Conservation (phyloP, 2,888 invertebrate species). For the Lathronympha strigana region DNA sequence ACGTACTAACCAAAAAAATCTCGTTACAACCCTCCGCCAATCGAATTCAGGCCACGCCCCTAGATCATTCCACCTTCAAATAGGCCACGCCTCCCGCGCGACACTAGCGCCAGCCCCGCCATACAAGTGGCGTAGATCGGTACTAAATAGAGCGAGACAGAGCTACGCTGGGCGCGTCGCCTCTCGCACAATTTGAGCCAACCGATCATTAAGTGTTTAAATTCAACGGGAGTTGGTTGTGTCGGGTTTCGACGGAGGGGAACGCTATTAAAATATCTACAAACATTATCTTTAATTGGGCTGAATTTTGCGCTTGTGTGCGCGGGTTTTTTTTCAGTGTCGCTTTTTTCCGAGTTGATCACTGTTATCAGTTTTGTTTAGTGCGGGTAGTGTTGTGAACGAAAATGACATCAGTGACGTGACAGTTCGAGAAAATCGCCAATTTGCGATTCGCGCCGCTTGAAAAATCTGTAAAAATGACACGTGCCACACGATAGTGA, state of each 20-base stretch:
- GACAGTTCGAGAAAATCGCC: constrained; percentile 50
- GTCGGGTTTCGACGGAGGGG: constrained; percentile 83
- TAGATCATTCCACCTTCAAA: constrained; percentile 61
- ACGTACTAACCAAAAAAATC: constrained; percentile 78
- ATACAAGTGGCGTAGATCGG: constrained; percentile 70
- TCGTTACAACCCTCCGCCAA: constrained; percentile 66
- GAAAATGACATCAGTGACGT: constrained; percentile 81
- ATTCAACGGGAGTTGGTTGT: constrained; percentile 83
- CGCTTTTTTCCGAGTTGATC: constrained; percentile 79
- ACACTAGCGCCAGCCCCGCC: constrained; percentile 67
- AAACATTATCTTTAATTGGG: constrained; percentile 84
- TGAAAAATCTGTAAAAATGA: constrained; percentile 52
- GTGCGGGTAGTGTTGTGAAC: constrained; percentile 51
- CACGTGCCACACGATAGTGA: constrained; percentile 75
- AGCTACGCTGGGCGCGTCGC: constrained; percentile 74
- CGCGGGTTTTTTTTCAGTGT: constrained; percentile 77
- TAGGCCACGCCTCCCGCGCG: constrained; percentile 59
- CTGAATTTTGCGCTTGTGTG: constrained; percentile 82
- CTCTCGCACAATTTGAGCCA: constrained; percentile 84
- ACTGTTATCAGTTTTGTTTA: constrained; percentile 79
- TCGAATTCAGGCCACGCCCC: constrained; percentile 58
- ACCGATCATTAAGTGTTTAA: constrained; percentile 85
- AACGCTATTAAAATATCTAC: constrained; percentile 84
- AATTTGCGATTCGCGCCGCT: constrained; percentile 49
- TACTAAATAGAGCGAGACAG: constrained; percentile 77